Evolutionary conservation across 1,140 invertebrate genomes (phyloP), one percentile per base, ranked within the genome.

Genomic region (Drosophila cardini): DNA sequence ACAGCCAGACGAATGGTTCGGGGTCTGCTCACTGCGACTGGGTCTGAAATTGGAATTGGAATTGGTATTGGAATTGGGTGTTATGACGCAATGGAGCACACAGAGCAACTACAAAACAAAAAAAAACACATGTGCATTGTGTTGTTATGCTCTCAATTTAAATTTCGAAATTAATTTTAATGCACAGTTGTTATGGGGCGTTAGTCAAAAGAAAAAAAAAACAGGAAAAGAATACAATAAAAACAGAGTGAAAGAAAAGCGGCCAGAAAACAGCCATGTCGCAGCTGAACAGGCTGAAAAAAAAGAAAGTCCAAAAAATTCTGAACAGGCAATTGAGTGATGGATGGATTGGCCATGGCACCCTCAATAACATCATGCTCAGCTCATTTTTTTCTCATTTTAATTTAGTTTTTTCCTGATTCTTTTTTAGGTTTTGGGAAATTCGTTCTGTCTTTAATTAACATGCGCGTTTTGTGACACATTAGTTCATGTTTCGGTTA

Each of bases 271-370:
- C 21, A 21, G 60, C 34, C 32, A 38, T 57, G 48, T 50, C 46
- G 38, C 52, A 42, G 42, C 53, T 34, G 45, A 32, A 52, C 2
- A 26, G 13, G n/a, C 26, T 9, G 13, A 42, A 26, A 70, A 26
- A 38, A 70, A 82, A 71, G 68, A 52, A 67, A 43, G 18, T 43
- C 58, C 46, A 60, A 72, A 68, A 68, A 26, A 69, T 73, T 63
- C 60, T 46, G 50, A 70, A 72, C 68, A 55, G 65, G 70, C 75
- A 86, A 89, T 89, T 89, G 84, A 87, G 80, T 87, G 83, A 87
- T 87, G 83, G 83, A 86, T 86, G 84, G 84, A 74, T 80, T 76
- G 76, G 65, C 81, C 63, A 52, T 63, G 53, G 58, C 65, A 55
- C 16, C 58, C 42, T 34, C 72, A 65, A 75, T 69, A 43, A 50